These are phyloP conservation scores for Mystacides longicornis DNA, from an alignment of 2,888 invertebrate species.

Conservation along the genomic window DNA sequence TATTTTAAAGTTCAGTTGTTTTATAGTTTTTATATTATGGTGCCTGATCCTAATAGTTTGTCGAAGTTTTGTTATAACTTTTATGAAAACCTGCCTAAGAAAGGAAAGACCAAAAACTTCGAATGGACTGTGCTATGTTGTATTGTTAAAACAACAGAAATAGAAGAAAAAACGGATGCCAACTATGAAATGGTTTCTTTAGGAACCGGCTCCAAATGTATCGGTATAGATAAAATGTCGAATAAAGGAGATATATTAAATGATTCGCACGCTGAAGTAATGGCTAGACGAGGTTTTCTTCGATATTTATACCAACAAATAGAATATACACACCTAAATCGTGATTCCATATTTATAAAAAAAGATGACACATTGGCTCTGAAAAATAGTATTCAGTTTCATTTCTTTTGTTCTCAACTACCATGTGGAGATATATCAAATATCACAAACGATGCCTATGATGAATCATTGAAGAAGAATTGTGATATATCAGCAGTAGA, in stretches of 20 bases:
- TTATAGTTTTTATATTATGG: no score
- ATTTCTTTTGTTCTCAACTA: constrained; percentile 79
- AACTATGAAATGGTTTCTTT: constrained; percentile 74
- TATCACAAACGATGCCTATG: constrained; percentile 35
- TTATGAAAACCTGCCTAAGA: constrained; percentile 60
- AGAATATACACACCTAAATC: constrained; percentile 33
- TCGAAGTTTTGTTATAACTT: constrained; percentile 49
- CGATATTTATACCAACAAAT: constrained; percentile 67
- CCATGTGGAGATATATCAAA: constrained; percentile 95
- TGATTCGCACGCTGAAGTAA: constrained; percentile 89
- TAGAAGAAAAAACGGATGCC: constrained; percentile 29
- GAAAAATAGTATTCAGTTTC: constrained; percentile 56
- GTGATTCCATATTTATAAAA: constrained; percentile 35
- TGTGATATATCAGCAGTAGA: neutral
- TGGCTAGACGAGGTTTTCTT: constrained; percentile 76
- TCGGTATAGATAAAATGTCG: constrained; percentile 64
- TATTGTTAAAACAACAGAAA: constrained; percentile 48
- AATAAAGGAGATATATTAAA: constrained; percentile 64
- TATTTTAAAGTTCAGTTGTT: no score
- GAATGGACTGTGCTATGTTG: constrained; percentile 85
- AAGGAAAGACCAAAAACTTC: constrained; percentile 64
- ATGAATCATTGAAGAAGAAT: neutral
- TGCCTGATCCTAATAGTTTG: no score
- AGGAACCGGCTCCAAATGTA: constrained; percentile 88
- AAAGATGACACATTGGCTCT: constrained; percentile 40